Percentiles rank a stretch among this genome's conserved stretches.
Evolutionary conservation across 2,888 invertebrate genomes (phyloP).

Genomic region (Buathra laborator): DNA sequence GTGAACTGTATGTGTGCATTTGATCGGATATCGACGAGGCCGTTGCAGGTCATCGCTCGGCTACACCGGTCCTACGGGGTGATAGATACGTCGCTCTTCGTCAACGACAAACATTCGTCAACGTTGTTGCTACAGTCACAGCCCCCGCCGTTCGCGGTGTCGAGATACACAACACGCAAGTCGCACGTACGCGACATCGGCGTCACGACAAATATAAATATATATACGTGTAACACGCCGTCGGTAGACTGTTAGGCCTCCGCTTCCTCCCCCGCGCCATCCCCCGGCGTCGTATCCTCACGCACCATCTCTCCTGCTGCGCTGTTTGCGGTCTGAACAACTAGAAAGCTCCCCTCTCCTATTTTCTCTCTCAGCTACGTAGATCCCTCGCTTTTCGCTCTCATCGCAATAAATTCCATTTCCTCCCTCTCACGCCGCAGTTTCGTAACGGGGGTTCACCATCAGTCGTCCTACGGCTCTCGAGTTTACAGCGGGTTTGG

Average conservation of each 20-base stretch:
- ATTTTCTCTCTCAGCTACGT: constrained; percentile 22
- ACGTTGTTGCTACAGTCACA: constrained; percentile 33
- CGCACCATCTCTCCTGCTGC: constrained; percentile 58
- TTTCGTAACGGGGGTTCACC: constrained; percentile 44
- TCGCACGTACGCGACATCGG: constrained; percentile 27
- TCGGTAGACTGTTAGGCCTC: constrained; percentile 5
- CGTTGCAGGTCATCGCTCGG: constrained; percentile 18
- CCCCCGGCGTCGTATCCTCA: constrained; percentile 48
- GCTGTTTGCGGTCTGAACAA: constrained; percentile 23
- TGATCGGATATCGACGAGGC: constrained; percentile 57
- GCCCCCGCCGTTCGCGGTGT: background rate
- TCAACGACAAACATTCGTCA: constrained; percentile 71
- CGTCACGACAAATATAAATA: constrained; percentile 63
- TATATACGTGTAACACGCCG: constrained; percentile 57
- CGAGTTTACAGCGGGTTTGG: constrained; percentile 22
- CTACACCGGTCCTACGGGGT: constrained; percentile 17
- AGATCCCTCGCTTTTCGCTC: constrained; percentile 54
- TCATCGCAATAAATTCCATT: constrained; percentile 65
- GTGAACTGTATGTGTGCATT: constrained; percentile 27
- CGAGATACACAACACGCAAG: constrained; percentile 59
- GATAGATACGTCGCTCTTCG: constrained; percentile 71
- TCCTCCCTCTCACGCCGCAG: constrained; percentile 50
- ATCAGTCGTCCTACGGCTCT: constrained; percentile 46
- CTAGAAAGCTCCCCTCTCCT: background rate
- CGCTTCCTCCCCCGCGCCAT: background rate